Conservation (phyloP, 2,113 vertebrate species). For the Xenopus laevis region DNA sequence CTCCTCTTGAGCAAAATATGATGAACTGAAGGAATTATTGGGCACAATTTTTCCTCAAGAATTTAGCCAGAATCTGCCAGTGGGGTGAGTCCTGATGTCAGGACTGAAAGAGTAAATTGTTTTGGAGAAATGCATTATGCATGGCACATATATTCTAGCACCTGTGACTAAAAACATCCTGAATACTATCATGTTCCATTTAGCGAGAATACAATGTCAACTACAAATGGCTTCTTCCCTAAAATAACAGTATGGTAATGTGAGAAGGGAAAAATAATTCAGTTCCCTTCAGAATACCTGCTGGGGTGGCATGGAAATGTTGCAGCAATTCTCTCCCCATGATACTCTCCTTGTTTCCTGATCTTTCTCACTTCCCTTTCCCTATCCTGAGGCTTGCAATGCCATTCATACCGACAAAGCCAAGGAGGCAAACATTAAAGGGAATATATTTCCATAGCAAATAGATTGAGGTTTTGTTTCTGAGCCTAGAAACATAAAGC, state of each 20-base stretch:
- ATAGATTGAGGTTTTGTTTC: neutral
- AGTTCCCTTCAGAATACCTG: slow-evolving; percentile 23
- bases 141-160: neutral
- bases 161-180: slow-evolving; percentile 7
- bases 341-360: slow-evolving; percentile 36
- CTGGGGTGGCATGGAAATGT: slow-evolving; percentile 16
- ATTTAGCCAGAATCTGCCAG: no score
- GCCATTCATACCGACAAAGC: slow-evolving; percentile 7
- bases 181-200: neutral
- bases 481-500: neutral
- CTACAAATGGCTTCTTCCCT: slow-evolving; percentile 25
- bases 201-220: no score
- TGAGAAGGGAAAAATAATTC: neutral
- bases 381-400: neutral
- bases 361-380: slow-evolving; percentile 12
- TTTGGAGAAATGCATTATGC: no score
- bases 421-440: slow-evolving; percentile 44
- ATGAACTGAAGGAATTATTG: no score
- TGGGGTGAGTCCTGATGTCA: no score
- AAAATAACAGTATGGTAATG: neutral
- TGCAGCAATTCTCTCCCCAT: slow-evolving; percentile 1
- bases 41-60: no score
- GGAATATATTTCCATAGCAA: neutral
- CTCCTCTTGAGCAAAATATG: no score
- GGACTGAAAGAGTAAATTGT: no score